Evolutionary conservation across 2,797 vertebrate genomes (phyloP), one percentile per base, ranked within the genome.

Genomic region (Sebastes paucispinis): DNA sequence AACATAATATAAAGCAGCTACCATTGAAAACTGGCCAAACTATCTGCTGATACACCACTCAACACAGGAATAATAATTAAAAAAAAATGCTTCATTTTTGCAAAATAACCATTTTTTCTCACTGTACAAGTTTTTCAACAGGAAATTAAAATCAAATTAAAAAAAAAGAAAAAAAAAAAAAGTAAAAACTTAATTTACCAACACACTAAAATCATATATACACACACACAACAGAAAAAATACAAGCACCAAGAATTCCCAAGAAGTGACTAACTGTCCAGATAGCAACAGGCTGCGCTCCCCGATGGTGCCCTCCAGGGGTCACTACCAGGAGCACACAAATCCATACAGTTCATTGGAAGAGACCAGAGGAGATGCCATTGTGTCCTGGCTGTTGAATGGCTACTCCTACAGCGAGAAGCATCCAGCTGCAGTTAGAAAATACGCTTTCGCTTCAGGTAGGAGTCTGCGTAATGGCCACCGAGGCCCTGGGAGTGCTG

Each of bases 401-500:
- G 70, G 85, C 78, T 83, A 76, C 79, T 81, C 32, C 8, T 76
- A 69, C 60, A 80, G 69, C 69, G 63, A 80, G 66, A 81, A 65
- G 79, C 57, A 8, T 16, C 11, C 36, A 43, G 75, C 75, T 31
- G 64, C 4, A 69, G 78, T 93, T 94, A 98, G 93, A 98, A 97
- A 87, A 98, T 98, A 81, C 98, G 96, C 91, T 98, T 98, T 82
- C 97, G 93, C 91, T 98, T 98, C 77, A 98, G 94, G 93, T 98
- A 98, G 82, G 97, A 98, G 93, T 98, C 97, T 6, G 97, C 97
- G 3, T 98, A 98, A 91, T 98, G 97, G 39, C 97, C 97, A 0
- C 97, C 97, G 0, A 98, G 96, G 85, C 97, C 97, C 88, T 98
- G 97, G 34, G 97, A 98, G 89, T 98, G 97, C 92, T 98, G 97